Percentiles rank a stretch among this genome's conserved stretches.
Evolutionary conservation across 2,888 invertebrate genomes (phyloP).

Genomic region (Orgyia antiqua): DNA sequence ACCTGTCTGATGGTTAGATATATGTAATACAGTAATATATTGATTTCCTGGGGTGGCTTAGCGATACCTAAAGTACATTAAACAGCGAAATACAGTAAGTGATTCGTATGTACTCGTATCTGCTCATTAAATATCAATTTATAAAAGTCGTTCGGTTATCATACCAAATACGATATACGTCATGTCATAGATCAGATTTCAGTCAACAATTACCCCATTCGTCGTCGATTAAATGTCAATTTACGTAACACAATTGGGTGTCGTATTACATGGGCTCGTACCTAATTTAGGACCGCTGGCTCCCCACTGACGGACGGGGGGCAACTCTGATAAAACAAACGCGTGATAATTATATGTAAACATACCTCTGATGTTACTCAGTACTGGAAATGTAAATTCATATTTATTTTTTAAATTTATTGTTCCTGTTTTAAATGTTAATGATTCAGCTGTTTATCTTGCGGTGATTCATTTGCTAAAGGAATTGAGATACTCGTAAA

Average conservation of each 20-base stretch:
- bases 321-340: conserved; percentile 46
- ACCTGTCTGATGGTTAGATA: too few species aligned
- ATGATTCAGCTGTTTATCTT: conserved; percentile 6
- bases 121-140: too few species aligned
- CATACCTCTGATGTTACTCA: conserved; percentile 18
- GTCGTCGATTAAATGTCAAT: conserved; percentile 28
- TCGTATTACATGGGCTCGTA: conserved; percentile 40
- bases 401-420: background rate
- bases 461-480: background rate
- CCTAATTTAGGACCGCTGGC: conserved; percentile 46
- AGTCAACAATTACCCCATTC: conserved; percentile 4
- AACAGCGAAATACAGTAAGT: too few species aligned
- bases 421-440: background rate
- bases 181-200: too few species aligned
- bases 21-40: too few species aligned
- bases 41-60: too few species aligned
- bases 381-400: background rate
- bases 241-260: conserved; percentile 29
- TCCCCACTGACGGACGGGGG: conserved; percentile 28
- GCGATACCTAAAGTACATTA: conserved; percentile 16
- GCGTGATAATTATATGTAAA: conserved; percentile 60
- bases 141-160: too few species aligned
- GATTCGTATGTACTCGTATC: too few species aligned
- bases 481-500: conserved; percentile 1
- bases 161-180: too few species aligned